These are phyloP conservation scores for Synergus itoensis DNA, from an alignment of 2,888 invertebrate species.

Conservation along the genomic window DNA sequence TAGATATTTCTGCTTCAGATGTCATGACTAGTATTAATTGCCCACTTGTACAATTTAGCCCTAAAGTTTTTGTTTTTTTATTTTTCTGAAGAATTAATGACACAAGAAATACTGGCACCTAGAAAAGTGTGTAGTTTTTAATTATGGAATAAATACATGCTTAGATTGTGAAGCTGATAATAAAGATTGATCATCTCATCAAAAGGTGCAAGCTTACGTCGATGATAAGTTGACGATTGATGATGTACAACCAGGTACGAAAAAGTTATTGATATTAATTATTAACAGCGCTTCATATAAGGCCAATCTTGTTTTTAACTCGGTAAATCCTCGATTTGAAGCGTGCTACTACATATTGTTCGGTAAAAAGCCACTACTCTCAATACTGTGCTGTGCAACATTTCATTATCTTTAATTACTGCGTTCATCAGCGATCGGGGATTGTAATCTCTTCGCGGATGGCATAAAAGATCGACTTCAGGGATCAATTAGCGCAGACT, in stretches of 20 bases:
- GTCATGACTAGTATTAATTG: too few species aligned
- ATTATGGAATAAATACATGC: neutral
- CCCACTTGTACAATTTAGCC: too few species aligned
- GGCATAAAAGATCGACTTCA: slow-evolving; percentile 12
- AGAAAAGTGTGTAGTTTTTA: neutral
- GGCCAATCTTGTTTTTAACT: neutral
- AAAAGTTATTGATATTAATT: slow-evolving; percentile 14
- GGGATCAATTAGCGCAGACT: slow-evolving; percentile 15
- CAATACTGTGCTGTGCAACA: neutral
- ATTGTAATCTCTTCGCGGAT: slow-evolving; percentile 9
- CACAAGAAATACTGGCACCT: too few species aligned
- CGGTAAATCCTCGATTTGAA: neutral
- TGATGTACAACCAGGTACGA: neutral
- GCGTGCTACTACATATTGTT: slow-evolving; percentile 1
- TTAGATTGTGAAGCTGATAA: neutral
- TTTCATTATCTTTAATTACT: slow-evolving; percentile 9
- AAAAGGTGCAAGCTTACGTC: neutral
- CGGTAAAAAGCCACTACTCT: neutral
- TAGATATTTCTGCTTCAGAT: too few species aligned
- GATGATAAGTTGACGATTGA: neutral
- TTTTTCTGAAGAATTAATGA: too few species aligned
- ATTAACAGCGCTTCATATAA: neutral
- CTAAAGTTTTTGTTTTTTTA: too few species aligned
- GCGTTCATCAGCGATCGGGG: neutral
- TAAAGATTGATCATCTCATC: neutral